These are phyloP conservation scores for Sula dactylatra DNA, from an alignment of 2,113 vertebrate species.

Conservation along the genomic window DNA sequence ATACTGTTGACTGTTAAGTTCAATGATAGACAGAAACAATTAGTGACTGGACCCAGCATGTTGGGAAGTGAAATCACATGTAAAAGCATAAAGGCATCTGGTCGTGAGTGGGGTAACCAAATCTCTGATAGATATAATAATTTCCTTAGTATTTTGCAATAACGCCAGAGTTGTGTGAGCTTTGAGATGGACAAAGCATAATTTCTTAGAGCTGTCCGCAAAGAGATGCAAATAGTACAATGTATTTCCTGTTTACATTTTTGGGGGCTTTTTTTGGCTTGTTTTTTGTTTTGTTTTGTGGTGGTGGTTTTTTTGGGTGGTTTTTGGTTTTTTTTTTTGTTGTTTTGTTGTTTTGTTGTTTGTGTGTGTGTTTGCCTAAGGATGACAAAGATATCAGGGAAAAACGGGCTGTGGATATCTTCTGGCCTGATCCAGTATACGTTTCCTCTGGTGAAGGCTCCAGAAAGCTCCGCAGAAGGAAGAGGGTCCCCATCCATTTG, in stretches of 20 bases:
- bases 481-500: neutral
- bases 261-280: accelerated
- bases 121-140: neutral
- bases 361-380: neutral
- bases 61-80: neutral
- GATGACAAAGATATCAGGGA: neutral
- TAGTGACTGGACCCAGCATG: neutral
- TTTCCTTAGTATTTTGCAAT: neutral
- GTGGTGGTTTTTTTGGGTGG: neutral
- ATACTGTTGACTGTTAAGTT: neutral
- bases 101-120: neutral
- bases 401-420: neutral
- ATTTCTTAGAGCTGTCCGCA: neutral
- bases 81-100: neutral
- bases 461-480: neutral
- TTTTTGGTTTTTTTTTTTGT: neutral
- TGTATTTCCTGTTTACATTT: neutral
- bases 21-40: neutral
- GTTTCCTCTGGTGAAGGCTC: neutral
- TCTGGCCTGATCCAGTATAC: neutral
- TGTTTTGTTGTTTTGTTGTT: neutral
- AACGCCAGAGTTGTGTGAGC: neutral
- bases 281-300: neutral
- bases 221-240: neutral
- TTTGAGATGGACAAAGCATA: neutral